phyloP scores from a whole-genome alignment of 2,113 vertebrate species.

The Lanius collurio region DNA sequence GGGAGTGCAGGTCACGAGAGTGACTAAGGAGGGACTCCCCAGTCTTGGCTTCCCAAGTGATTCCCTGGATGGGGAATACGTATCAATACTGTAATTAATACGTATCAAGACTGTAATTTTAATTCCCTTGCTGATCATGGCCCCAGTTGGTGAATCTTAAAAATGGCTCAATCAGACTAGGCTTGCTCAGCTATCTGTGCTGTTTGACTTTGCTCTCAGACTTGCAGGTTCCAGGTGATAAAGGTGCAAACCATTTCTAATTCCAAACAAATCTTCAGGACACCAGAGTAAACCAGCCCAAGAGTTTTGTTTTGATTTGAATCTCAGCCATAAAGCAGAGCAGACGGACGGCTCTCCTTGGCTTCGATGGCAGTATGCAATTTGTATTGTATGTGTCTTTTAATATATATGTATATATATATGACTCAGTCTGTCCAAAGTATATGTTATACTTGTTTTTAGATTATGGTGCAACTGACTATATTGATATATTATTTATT shows the following conservation, averaged over 20 bases:
- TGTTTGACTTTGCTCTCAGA: slow-evolving; percentile 43
- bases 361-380: slow-evolving; percentile 71
- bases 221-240: slow-evolving; percentile 25
- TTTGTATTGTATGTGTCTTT: slow-evolving; percentile 72
- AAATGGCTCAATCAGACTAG: slow-evolving; percentile 66
- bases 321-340: slow-evolving; percentile 64
- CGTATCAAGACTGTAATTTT: background rate
- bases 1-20: background rate
- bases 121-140: background rate
- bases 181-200: slow-evolving; percentile 61
- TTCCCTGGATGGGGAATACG: background rate
- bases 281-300: slow-evolving; percentile 48
- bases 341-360: slow-evolving; percentile 44
- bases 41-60: background rate
- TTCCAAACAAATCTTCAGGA: slow-evolving; percentile 32
- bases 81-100: background rate
- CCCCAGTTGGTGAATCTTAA: slow-evolving; percentile 41
- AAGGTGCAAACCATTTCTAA: slow-evolving; percentile 23
- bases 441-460: slow-evolving; percentile 76
- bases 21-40: background rate
- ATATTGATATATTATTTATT: slow-evolving; percentile 85
- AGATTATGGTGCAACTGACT: slow-evolving; percentile 78
- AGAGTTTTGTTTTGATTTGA: slow-evolving; percentile 35
- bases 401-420: slow-evolving; percentile 66
- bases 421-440: slow-evolving; percentile 70